phyloP scores from a whole-genome alignment of 2,888 invertebrate species.

The Trichogramma dendrolimi region DNA sequence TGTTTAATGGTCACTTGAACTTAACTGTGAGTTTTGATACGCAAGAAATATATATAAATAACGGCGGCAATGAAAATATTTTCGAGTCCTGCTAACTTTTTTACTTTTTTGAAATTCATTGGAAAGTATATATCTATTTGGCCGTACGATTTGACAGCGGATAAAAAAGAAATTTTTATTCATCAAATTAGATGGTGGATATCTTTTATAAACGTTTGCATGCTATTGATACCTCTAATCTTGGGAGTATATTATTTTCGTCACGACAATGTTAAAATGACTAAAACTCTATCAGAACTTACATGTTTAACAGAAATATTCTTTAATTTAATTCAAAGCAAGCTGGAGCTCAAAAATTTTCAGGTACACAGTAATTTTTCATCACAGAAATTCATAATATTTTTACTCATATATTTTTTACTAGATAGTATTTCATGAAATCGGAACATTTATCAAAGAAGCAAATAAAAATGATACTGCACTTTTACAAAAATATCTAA shows the following conservation, averaged over 20 bases:
- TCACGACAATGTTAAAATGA: conserved; percentile 29
- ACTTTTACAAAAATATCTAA: conserved; percentile 35
- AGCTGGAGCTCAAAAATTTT: conserved; percentile 30
- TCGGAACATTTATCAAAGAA: conserved; percentile 30
- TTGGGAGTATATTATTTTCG: conserved; percentile 34
- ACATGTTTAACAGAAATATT: conserved; percentile 36
- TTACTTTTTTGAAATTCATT: conserved; percentile 22
- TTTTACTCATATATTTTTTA: background rate
- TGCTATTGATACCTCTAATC: conserved; percentile 32
- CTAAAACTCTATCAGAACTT: conserved; percentile 38
- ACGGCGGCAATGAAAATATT: background rate
- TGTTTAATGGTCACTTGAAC: no score
- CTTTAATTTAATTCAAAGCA: conserved; percentile 37
- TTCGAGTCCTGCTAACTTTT: conserved; percentile 17
- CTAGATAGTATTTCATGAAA: conserved; percentile 34
- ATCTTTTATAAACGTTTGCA: conserved; percentile 30
- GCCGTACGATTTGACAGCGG: conserved; percentile 30
- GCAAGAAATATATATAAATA: no score
- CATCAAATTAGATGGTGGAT: conserved; percentile 34
- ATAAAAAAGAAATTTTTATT: conserved; percentile 18
- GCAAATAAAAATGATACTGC: conserved; percentile 25
- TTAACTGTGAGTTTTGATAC: no score
- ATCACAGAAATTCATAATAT: background rate
- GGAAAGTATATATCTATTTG: conserved; percentile 36
- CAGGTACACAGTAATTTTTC: conserved; percentile 31